phyloP scores from a whole-genome alignment of 2,888 invertebrate genomes.

The Cheilosia variabilis region DNA sequence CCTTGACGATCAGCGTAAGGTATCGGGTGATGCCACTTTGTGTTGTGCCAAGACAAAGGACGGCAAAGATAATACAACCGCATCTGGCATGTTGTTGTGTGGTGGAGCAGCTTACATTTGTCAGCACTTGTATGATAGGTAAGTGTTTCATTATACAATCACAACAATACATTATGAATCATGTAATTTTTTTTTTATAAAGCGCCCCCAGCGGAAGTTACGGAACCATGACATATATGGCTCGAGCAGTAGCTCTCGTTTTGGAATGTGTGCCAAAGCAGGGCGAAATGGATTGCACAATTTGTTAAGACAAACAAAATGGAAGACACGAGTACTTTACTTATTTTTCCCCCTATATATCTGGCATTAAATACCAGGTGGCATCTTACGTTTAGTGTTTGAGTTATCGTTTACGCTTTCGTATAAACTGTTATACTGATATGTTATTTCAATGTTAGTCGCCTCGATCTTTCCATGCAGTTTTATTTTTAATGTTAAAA shows the following conservation, averaged over 20 bases:
- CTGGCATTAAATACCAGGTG: background rate
- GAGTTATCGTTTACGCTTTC: slow-evolving; percentile 4
- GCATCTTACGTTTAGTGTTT: slow-evolving; percentile 16
- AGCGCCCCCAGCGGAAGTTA: slow-evolving; percentile 98
- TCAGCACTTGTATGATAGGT: slow-evolving; percentile 95
- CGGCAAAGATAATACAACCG: slow-evolving; percentile 85
- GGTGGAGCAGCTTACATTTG: slow-evolving; percentile 98
- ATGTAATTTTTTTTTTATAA: background rate
- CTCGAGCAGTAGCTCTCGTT: slow-evolving; percentile 91
- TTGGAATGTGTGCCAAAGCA: slow-evolving; percentile 90
- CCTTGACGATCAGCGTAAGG: slow-evolving; percentile 96
- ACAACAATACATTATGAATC: background rate
- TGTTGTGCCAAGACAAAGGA: slow-evolving; percentile 94
- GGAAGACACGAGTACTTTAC: background rate
- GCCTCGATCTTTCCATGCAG: slow-evolving; percentile 9
- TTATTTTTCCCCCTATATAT: background rate
- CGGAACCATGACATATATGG: slow-evolving; percentile 99
- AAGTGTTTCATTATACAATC: slow-evolving; percentile 8
- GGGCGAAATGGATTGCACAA: slow-evolving; percentile 92
- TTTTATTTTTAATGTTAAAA: background rate
- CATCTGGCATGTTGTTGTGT: slow-evolving; percentile 89
- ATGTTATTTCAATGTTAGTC: slow-evolving; percentile 13
- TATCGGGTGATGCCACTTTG: slow-evolving; percentile 95
- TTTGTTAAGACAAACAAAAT: slow-evolving; percentile 85
- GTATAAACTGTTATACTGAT: background rate